Evolutionary conservation across 2,113 vertebrate genomes (phyloP), one percentile per base, ranked within the genome.

Genomic region (Colossoma macropomum): DNA sequence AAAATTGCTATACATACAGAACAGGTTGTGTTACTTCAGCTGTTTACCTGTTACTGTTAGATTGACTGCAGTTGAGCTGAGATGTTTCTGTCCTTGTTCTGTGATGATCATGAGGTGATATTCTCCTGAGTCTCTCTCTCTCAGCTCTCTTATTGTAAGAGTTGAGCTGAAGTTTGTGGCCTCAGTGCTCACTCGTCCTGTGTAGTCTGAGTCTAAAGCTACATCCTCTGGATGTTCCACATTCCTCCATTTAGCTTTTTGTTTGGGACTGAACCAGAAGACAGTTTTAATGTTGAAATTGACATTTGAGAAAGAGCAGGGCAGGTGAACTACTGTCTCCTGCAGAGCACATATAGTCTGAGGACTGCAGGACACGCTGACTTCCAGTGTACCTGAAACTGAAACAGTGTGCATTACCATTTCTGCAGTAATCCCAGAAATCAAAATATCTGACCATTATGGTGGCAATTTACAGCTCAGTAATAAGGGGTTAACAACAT

Each of bases 61-160:
- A 77, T 21, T 69, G 69, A 84, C 17, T 13, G 45, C 50, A 30
- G 15, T 6, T 71, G 73, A 73, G 23, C 72, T 56, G 59, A 48
- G 4, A 34, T 23, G 54, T 60, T 70, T 78, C 41, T n/a, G 48
- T 81, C 69, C 79, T 48, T 81, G 52, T 8, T 59, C 30, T 11
- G 70, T 84, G 34, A 84, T 32, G 48, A 81, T 25, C 73, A 84
- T 19, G 74, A 87, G 62, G 19, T 28, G 50, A 78, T 87, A 86
- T 77, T 84, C 66, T 32, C 85, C 85, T 48, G 81, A 30, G 70
- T 86, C 85, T 79, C 54, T 76, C 81, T 80, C 81, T 79, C 65
- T 79, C 77, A 86, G 28, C 19, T 83, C 77, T 45, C n/a, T 56
- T 56, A 86, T 75, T 71, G 41, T 86, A 50, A 86, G 76, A 7